Evolutionary conservation across 2,888 invertebrate genomes (phyloP).

Genomic region (Lasioglossum zephyrum): DNA sequence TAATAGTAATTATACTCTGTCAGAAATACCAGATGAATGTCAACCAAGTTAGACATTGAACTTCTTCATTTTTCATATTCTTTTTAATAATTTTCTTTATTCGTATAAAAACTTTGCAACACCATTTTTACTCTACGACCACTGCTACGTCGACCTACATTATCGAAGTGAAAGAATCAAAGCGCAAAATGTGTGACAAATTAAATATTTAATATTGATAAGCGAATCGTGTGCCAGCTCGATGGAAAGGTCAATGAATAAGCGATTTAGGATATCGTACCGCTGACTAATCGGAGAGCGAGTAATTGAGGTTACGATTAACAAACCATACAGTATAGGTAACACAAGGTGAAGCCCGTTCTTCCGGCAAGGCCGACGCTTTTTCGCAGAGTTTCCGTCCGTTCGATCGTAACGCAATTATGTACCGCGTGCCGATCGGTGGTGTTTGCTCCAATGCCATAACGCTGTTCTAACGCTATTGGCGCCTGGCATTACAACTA

Average conservation of each 20-base stretch:
- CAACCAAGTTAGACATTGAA: background rate
- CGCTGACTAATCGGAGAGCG: background rate
- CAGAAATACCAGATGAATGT: background rate
- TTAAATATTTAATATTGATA: background rate
- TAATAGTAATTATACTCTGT: background rate
- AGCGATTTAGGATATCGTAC: background rate
- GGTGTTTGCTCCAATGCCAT: background rate
- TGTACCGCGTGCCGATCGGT: background rate
- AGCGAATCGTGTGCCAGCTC: background rate
- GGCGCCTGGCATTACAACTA: constrained; percentile 22
- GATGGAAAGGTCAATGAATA: background rate
- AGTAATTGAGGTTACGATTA: constrained; percentile 57
- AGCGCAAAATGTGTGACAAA: background rate
- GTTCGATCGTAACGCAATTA: background rate
- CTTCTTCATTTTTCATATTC: background rate
- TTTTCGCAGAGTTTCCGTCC: background rate
- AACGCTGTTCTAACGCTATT: background rate
- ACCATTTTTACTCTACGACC: too few relatives aligned
- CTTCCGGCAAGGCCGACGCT: constrained; percentile 33
- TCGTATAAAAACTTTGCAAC: too few relatives aligned
- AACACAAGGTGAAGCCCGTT: constrained; percentile 26
- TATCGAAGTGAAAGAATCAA: too few relatives aligned
- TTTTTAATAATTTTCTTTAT: too few relatives aligned
- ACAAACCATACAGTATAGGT: constrained; percentile 28
- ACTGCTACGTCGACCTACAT: too few relatives aligned